Evolutionary conservation across 2,113 vertebrate genomes (phyloP), one percentile per base, ranked within the genome.

Genomic region (Actenoides hombroni): DNA sequence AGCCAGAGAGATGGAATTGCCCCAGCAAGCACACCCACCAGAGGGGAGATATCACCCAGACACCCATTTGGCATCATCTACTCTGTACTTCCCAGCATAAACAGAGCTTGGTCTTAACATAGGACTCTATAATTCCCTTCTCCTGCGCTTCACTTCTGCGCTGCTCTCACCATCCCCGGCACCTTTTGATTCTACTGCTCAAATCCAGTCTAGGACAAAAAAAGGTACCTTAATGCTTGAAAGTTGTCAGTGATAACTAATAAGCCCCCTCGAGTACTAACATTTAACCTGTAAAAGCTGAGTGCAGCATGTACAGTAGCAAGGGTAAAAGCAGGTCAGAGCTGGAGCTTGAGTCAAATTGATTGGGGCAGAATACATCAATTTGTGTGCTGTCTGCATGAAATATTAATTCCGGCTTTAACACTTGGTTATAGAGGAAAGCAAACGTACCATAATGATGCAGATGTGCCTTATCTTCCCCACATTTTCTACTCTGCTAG

Each of bases 251-350:
- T 6, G 5, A 6, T 23, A 86, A 81, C 83, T 86, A 86, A 65
- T 53, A 90, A 88, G 40, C 44, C 65, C 80, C 69, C 71, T 44
- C 0, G 8, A 83, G 61, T 57, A 71, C 33, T 77, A 88, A 53
- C 73, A 79, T 49, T 86, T 90, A 87, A 91, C 88, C 80, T 73
- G 44, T 49, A 86, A 90, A 86, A 89, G 80, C 83, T 14, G 85
- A 68, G 54, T 4, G 65, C 65, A 65, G 56, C n/a, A 4, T 3
- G 31, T 39, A 53, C 0, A 0, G 77, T 29, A 79, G 53, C 7
- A 44, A 90, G 69, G 69, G 86, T 63, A 92, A 89, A 86, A 83
- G 46, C 92, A 91, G 94, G 94, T 95, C 95, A 91, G 54, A 97
- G 78, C 65, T 1, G 3, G 93, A 93, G 83, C 84, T 91, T 94